A percentile compares a stretch with the other conserved stretches of the same genome.
These are phyloP conservation scores for Helicoverpa zea DNA, from an alignment of 1,140 invertebrate genomes.

Conservation along the genomic window DNA sequence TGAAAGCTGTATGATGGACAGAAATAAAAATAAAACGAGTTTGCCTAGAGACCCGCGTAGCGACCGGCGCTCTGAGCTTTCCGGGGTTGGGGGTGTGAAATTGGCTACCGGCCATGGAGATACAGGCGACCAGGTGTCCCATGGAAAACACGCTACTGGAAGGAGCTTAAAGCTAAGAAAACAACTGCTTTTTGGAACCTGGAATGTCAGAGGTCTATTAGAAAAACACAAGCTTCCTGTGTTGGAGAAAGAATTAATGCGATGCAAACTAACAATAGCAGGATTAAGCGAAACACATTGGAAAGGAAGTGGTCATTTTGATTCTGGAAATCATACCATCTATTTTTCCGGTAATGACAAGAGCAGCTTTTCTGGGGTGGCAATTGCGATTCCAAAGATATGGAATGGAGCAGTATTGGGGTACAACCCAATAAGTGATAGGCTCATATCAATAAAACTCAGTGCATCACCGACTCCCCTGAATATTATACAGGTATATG, in stretches of 20 bases:
- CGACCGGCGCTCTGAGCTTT: not conserved
- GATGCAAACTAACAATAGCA: not conserved
- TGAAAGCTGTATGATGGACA: not conserved
- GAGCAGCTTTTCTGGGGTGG: not conserved
- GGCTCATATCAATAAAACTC: slow-evolving; percentile 52
- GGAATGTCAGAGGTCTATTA: slow-evolving; percentile 2
- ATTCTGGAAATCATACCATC: not conserved
- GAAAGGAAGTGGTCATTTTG: not conserved
- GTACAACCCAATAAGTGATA: slow-evolving; percentile 52
- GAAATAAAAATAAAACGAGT: not conserved
- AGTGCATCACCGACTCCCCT: slow-evolving; percentile 44
- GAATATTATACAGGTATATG: slow-evolving; percentile 55
- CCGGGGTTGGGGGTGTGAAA: not conserved
- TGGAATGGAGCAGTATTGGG: not conserved
- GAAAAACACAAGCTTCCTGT: not conserved
- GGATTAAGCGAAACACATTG: slow-evolving; percentile 2
- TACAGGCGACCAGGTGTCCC: not conserved
- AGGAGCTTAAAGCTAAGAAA: not conserved
- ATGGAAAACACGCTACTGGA: not conserved
- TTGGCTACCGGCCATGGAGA: not conserved
- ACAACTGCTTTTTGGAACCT: not conserved
- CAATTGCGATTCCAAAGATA: not conserved
- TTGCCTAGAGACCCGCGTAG: not conserved
- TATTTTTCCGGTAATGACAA: not conserved
- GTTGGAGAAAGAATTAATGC: not conserved